Conservation (phyloP, 2,888 invertebrate species). For the Trissolcus japonicus region DNA sequence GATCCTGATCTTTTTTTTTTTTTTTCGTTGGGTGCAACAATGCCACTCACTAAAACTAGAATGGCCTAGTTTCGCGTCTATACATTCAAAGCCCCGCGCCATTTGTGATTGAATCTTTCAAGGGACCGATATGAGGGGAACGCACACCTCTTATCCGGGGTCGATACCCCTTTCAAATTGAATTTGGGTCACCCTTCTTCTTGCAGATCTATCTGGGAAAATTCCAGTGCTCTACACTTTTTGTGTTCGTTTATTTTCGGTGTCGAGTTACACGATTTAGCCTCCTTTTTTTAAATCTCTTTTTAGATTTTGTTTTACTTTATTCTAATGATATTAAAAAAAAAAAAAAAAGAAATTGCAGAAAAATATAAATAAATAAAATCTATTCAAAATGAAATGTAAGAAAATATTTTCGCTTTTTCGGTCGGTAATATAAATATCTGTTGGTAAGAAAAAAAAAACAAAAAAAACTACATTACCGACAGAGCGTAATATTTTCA, state of each 20-base stretch:
- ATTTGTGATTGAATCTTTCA: constrained; percentile 54
- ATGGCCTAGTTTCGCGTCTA: constrained; percentile 54
- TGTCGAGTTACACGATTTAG: not conserved
- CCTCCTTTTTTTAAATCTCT: no score
- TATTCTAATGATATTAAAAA: no score
- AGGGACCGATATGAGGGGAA: constrained; percentile 53
- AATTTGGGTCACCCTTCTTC: constrained; percentile 70
- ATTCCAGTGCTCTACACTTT: constrained; percentile 1
- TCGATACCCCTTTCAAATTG: constrained; percentile 73
- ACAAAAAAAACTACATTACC: no score
- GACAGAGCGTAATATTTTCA: no score
- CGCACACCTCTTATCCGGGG: constrained; percentile 65
- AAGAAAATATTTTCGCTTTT: no score
- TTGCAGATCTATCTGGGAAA: constrained; percentile 46
- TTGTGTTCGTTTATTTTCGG: not conserved
- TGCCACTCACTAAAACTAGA: constrained; percentile 43
- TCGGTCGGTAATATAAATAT: no score
- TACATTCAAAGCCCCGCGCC: constrained; percentile 51
- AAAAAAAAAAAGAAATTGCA: not conserved
- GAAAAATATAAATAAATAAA: not conserved
- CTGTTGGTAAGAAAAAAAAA: no score
- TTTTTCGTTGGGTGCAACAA: constrained; percentile 20
- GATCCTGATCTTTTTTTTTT: constrained; percentile 34
- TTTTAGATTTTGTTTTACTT: no score
- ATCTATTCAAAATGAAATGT: not conserved